phyloP scores from a whole-genome alignment of 30 jellyfish, hydroid and myxozoan genomes.

The Catostylus mosaicus region DNA sequence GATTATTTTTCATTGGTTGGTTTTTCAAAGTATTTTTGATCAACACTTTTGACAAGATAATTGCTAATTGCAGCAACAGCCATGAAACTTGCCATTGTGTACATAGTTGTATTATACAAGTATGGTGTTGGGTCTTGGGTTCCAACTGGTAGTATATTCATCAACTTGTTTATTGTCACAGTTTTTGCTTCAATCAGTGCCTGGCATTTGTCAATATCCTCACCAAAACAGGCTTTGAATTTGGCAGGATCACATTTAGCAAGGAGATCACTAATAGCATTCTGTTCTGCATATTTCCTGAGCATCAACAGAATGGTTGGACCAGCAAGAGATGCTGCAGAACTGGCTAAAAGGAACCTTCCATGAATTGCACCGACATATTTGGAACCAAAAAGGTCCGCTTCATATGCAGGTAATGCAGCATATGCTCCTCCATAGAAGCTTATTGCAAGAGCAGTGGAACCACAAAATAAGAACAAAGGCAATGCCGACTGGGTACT shows the following conservation, averaged over 20 bases:
- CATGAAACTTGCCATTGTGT: constrained; percentile 70
- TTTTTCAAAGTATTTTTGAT: constrained; percentile 52
- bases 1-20: neutral
- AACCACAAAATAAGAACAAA: constrained; percentile 52
- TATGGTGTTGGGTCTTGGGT: constrained; percentile 76
- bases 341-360: constrained; percentile 61
- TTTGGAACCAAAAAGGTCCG: constrained; percentile 68
- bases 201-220: constrained; percentile 52
- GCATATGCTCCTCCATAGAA: constrained; percentile 76
- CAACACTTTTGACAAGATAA: constrained; percentile 49
- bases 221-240: constrained; percentile 53
- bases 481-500: constrained; percentile 65
- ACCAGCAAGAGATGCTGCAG: constrained; percentile 79
- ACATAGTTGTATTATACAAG: constrained; percentile 68
- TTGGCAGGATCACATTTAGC: constrained; percentile 60
- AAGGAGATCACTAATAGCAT: constrained; percentile 61
- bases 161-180: constrained; percentile 58
- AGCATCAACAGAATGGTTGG: constrained; percentile 60
- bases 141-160: constrained; percentile 61
- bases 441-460: constrained; percentile 72
- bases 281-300: constrained; percentile 61
- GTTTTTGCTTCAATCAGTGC: constrained; percentile 72
- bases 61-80: constrained; percentile 66
- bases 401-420: constrained; percentile 74
- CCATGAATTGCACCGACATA: constrained; percentile 78